Conservation (phyloP, 2,888 invertebrate genomes). For the Sycophila texana region DNA sequence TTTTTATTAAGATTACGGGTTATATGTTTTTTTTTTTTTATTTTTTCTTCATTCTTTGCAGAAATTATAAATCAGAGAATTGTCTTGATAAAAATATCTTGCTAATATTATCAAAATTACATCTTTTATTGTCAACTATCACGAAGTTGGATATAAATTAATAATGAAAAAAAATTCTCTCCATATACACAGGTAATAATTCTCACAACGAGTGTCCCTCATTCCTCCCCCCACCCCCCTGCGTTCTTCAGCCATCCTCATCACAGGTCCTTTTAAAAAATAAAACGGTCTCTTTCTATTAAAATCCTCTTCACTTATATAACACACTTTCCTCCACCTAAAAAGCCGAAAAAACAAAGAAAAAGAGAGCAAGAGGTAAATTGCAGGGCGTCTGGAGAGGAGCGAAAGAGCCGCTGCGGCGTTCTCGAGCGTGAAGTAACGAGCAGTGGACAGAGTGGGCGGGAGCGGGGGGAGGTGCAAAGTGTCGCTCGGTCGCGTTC, state of each 20-base stretch:
- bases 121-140: no score
- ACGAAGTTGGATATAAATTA: no score
- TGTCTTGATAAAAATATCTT: no score
- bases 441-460: slow-evolving; percentile 25
- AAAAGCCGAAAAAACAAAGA: neutral
- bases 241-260: neutral
- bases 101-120: no score
- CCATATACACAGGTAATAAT: neutral
- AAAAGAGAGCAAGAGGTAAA: neutral
- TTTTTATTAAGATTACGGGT: no score
- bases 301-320: neutral
- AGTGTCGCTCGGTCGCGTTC: slow-evolving; percentile 15
- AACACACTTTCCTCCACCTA: neutral
- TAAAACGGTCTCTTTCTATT: neutral
- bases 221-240: neutral
- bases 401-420: neutral
- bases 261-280: neutral
- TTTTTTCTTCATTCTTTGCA: no score
- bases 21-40: no score
- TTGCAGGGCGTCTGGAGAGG: neutral
- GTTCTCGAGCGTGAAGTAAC: slow-evolving; percentile 18
- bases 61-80: no score
- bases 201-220: neutral
- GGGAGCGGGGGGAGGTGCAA: neutral
- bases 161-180: no score